These are phyloP conservation scores for Tonatia bakeri DNA, from an alignment of 2,113 vertebrate genomes.

Conservation along the genomic window DNA sequence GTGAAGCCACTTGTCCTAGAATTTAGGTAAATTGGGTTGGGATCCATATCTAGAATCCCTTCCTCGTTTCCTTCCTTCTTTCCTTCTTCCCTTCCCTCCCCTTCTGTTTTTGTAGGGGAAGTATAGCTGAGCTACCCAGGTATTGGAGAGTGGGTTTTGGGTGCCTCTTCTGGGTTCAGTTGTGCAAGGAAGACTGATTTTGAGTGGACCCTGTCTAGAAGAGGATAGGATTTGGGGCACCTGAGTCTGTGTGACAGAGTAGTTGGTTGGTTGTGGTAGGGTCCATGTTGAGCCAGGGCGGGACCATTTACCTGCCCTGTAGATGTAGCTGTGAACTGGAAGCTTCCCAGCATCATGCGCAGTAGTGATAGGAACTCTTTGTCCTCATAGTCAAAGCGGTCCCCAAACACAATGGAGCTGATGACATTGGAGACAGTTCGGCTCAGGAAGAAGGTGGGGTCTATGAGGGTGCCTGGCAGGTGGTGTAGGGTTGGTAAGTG, in stretches of 20 bases:
- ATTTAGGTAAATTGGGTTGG: neutral
- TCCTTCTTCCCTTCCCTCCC: too few relatives aligned
- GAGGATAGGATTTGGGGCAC: neutral
- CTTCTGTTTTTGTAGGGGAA: neutral
- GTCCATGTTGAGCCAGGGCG: rapidly evolving
- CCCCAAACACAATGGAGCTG: constrained; percentile 80
- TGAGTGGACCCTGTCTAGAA: neutral
- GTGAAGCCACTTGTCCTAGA: neutral
- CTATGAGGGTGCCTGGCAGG: constrained; percentile 45
- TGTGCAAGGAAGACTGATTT: neutral
- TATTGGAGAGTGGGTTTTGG: neutral
- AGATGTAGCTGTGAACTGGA: neutral
- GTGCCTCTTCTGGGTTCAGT: neutral
- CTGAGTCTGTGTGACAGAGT: rapidly evolving
- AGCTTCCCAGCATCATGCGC: constrained; percentile 34
- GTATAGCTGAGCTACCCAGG: neutral
- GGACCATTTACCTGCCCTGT: constrained; percentile 47
- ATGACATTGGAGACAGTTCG: constrained; percentile 78
- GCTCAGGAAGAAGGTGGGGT: constrained; percentile 63
- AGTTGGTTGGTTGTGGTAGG: too few relatives aligned
- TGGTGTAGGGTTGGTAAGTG: rapidly evolving
- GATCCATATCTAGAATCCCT: rapidly evolving
- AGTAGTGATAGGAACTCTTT: constrained; percentile 75
- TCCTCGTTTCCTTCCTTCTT: neutral
- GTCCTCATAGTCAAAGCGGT: constrained; percentile 80